These are phyloP conservation scores for Hozukius guyotensis DNA, from an alignment of 2,797 vertebrate species.

Conservation along the genomic window DNA sequence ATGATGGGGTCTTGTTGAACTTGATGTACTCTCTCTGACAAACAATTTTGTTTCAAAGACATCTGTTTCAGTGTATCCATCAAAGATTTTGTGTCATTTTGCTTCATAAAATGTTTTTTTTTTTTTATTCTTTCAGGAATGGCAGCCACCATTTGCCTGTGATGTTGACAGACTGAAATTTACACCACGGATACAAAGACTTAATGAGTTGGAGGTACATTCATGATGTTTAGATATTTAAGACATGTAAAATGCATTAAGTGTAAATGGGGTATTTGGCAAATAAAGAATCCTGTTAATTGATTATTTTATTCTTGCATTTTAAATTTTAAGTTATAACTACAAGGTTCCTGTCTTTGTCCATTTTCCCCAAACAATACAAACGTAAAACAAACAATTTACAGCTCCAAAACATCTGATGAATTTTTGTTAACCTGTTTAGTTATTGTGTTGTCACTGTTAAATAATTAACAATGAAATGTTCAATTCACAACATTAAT, in stretches of 20 bases:
- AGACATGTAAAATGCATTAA: not conserved
- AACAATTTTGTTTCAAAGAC: not conserved
- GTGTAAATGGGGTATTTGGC: not conserved
- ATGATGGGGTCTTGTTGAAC: not conserved
- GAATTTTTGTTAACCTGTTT: not conserved
- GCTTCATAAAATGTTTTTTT: not conserved
- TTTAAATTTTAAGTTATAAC: not conserved
- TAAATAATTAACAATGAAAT: not conserved
- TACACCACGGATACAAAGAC: conserved; percentile 95
- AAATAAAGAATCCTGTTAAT: not conserved
- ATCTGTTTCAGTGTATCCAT: not conserved
- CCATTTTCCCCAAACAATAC: not conserved
- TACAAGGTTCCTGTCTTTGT: not conserved
- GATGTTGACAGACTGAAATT: conserved; percentile 98
- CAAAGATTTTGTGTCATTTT: conserved; percentile 5
- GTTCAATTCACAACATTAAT: not conserved
- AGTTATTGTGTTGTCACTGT: not conserved
- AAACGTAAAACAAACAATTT: not conserved
- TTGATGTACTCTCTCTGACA: not conserved
- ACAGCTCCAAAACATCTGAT: not conserved
- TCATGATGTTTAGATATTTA: not conserved
- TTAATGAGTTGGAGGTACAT: conserved; percentile 96
- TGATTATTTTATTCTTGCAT: not conserved
- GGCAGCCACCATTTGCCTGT: conserved; percentile 98
- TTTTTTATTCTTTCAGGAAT: conserved; percentile 83